Conservation (phyloP, 2,888 invertebrate species). For the Odontothrips loti region DNA sequence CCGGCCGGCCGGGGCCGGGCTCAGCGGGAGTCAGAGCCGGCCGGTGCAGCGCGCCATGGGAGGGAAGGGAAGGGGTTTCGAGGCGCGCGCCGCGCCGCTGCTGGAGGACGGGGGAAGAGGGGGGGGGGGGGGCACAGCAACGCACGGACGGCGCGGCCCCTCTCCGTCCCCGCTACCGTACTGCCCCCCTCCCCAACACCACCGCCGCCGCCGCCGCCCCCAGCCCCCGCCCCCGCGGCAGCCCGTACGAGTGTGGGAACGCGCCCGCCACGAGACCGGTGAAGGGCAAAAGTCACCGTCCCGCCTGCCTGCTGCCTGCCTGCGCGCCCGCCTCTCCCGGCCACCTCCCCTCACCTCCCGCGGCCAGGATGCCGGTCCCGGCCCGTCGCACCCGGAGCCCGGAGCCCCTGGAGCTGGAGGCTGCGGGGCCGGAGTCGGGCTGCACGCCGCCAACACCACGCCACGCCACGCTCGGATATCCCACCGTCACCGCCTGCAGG, state of each 20-base stretch:
- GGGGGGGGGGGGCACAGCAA: slow-evolving; percentile 2
- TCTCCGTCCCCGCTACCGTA: not conserved
- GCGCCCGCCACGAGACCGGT: slow-evolving; percentile 23
- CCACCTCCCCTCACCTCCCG: not conserved
- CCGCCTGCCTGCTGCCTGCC: not conserved
- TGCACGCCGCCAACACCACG: too few species aligned
- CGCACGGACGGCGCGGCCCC: not conserved
- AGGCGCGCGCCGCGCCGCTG: not conserved
- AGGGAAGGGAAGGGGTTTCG: not conserved
- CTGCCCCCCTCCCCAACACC: not conserved
- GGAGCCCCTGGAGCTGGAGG: not conserved
- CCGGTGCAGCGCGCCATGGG: not conserved
- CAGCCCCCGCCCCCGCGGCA: not conserved
- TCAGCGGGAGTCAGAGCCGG: not conserved
- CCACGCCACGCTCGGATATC: too few species aligned
- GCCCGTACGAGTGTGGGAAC: slow-evolving; percentile 11
- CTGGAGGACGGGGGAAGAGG: not conserved
- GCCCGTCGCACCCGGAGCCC: not conserved
- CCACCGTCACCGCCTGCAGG: too few species aligned
- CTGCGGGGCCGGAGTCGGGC: too few species aligned
- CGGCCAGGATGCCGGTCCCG: not conserved
- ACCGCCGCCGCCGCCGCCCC: not conserved
- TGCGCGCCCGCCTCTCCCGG: not conserved
- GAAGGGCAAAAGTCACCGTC: slow-evolving; percentile 19
- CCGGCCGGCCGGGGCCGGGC: not conserved